phyloP scores from a whole-genome alignment of 2,888 invertebrate genomes.

The Stomorhina lunata region DNA sequence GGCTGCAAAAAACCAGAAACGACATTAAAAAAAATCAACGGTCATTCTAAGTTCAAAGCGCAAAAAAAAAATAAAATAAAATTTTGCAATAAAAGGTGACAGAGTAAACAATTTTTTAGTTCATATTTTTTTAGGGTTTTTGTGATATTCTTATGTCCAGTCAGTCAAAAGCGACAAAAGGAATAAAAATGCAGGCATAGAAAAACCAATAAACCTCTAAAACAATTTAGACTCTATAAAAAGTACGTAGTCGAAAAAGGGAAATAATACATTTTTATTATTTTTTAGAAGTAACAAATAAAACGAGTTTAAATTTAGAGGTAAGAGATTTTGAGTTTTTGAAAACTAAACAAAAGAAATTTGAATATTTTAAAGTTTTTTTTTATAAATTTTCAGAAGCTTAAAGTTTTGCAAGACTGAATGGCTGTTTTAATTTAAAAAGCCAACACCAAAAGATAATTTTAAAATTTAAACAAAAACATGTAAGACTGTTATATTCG shows the following conservation, averaged over 20 bases:
- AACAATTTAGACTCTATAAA: slow-evolving; percentile 33
- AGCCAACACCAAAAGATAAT: not conserved
- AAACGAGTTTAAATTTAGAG: not conserved
- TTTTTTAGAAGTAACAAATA: not conserved
- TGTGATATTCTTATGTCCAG: not conserved
- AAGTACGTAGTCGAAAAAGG: not conserved
- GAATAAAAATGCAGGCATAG: not conserved
- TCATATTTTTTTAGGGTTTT: slow-evolving; percentile 35
- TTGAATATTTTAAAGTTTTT: not conserved
- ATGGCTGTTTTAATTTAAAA: not conserved
- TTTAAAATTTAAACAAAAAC: slow-evolving; percentile 60
- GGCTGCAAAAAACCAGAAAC: slow-evolving; percentile 46
- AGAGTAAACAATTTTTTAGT: slow-evolving; percentile 25
- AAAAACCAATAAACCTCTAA: slow-evolving; percentile 31
- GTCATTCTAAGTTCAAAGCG: slow-evolving; percentile 55
- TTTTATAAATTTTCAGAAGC: slow-evolving; percentile 18
- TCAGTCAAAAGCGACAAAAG: not conserved
- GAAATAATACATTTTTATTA: not conserved
- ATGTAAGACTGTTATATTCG: too few species aligned
- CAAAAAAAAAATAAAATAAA: slow-evolving; percentile 25
- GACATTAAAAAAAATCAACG: slow-evolving; percentile 37
- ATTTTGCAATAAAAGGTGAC: slow-evolving; percentile 41
- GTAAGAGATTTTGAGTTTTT: not conserved
- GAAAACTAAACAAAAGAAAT: slow-evolving; percentile 14
- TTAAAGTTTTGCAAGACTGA: not conserved